phyloP scores from a whole-genome alignment of 2,113 vertebrate genomes.

The Manacus vitellinus region DNA sequence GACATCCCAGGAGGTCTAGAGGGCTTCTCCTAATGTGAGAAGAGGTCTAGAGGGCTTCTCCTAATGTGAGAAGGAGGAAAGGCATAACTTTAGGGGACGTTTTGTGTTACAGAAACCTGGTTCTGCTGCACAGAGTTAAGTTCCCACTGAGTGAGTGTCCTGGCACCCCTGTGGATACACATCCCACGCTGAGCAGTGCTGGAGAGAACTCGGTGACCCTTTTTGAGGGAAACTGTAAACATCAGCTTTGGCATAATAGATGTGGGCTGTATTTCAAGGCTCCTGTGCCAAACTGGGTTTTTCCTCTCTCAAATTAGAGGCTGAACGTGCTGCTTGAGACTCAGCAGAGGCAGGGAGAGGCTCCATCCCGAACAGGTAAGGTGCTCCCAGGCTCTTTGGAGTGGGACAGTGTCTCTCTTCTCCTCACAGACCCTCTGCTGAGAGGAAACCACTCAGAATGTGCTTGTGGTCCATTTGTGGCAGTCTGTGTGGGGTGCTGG shows the following conservation, averaged over 20 bases:
- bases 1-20: too few species aligned
- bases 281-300: background rate
- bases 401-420: background rate
- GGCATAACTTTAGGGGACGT: background rate
- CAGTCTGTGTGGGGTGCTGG: background rate
- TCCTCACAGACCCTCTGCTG: background rate
- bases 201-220: background rate
- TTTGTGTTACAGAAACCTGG: background rate
- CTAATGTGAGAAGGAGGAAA: background rate
- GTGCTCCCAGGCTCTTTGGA: background rate
- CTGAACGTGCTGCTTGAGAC: background rate
- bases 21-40: too few species aligned
- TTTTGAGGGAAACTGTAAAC: background rate
- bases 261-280: background rate
- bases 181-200: background rate
- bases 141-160: background rate
- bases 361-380: background rate
- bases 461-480: background rate
- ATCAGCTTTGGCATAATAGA: background rate
- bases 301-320: slow-evolving; percentile 9
- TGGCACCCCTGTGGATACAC: background rate
- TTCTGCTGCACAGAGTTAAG: background rate
- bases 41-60: background rate
- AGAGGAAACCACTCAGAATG: background rate
- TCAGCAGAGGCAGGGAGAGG: background rate